Evolutionary conservation across 2,888 invertebrate genomes (phyloP).

Genomic region (Acrobasis consociella): DNA sequence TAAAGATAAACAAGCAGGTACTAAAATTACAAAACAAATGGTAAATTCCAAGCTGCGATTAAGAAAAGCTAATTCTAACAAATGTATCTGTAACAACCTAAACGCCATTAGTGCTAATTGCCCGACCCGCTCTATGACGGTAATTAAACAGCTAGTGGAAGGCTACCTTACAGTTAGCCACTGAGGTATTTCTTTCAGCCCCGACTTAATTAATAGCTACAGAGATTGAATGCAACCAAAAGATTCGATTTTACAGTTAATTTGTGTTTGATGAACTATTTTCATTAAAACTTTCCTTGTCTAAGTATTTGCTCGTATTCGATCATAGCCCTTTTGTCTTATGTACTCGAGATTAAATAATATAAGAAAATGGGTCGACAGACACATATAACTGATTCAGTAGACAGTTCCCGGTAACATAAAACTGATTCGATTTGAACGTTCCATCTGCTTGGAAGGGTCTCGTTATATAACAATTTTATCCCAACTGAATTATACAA

Average conservation of each 20-base stretch:
- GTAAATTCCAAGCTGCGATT: background rate
- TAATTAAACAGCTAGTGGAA: slow-evolving; percentile 8
- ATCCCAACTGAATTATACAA: background rate
- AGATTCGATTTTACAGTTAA: background rate
- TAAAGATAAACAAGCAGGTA: too few species aligned
- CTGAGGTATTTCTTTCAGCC: slow-evolving; percentile 2
- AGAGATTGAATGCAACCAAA: background rate
- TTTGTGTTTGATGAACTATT: too few species aligned
- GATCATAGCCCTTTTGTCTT: background rate
- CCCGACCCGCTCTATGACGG: background rate
- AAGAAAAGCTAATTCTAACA: background rate
- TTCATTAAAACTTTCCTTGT: background rate
- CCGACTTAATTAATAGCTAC: background rate
- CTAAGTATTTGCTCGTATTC: background rate
- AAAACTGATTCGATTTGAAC: background rate
- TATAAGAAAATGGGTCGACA: background rate
- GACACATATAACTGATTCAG: background rate
- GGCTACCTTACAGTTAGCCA: slow-evolving; percentile 4
- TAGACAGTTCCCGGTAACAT: background rate
- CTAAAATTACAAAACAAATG: too few species aligned
- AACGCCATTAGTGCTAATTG: background rate
- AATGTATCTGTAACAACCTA: background rate
- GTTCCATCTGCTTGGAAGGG: background rate
- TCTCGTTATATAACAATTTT: background rate
- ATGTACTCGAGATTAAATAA: background rate